phyloP scores from a whole-genome alignment of 2,888 invertebrate genomes.

The Elegia similella region DNA sequence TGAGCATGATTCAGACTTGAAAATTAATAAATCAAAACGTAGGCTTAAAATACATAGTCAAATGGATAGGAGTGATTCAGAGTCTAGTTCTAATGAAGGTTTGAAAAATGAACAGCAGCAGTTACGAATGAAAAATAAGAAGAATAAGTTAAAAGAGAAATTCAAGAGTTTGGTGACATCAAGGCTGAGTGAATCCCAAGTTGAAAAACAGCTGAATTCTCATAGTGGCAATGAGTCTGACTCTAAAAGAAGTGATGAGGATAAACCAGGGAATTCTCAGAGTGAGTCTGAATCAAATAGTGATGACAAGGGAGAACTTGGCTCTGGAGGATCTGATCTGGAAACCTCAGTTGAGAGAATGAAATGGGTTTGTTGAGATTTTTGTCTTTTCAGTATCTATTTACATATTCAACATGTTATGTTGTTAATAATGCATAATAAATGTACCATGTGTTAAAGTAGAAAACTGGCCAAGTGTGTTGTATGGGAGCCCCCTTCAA shows the following conservation, averaged over 20 bases:
- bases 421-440: no score
- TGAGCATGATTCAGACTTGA: not conserved
- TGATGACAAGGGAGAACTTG: slow-evolving; percentile 21
- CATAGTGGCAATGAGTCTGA: slow-evolving; percentile 22
- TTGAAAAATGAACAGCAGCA: slow-evolving; percentile 44
- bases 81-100: slow-evolving; percentile 24
- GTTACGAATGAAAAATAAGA: slow-evolving; percentile 54
- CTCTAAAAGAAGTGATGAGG: slow-evolving; percentile 18
- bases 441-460: no score
- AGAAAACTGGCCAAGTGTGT: no score
- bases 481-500: no score
- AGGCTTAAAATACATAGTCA: slow-evolving; percentile 13
- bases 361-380: slow-evolving; percentile 46
- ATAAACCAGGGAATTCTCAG: slow-evolving; percentile 14
- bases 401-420: no score
- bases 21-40: not conserved
- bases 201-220: slow-evolving; percentile 10
- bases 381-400: no score
- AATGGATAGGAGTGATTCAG: slow-evolving; percentile 32
- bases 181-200: slow-evolving; percentile 32
- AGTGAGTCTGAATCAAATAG: slow-evolving; percentile 21
- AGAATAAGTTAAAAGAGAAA: slow-evolving; percentile 55
- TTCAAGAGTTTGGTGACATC: slow-evolving; percentile 52
- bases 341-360: slow-evolving; percentile 48
- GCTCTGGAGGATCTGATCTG: slow-evolving; percentile 34